Conservation (phyloP, 2,113 vertebrate genomes). For the Chlamydotis undulata region DNA sequence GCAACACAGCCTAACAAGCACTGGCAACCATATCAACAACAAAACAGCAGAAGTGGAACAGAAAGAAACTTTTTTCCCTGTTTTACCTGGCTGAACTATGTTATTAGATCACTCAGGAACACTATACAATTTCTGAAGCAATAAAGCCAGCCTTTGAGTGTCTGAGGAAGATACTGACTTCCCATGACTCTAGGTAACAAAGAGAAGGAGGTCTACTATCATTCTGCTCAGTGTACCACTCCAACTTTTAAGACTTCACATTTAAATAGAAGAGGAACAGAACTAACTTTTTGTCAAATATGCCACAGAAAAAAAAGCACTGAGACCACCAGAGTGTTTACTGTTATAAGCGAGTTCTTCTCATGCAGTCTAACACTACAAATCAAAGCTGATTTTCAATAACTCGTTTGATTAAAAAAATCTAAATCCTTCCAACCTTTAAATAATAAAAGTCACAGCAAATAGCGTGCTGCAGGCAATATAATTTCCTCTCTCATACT, state of each 20-base stretch:
- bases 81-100: background rate
- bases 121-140: background rate
- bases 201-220: background rate
- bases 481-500: background rate
- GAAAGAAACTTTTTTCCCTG: background rate
- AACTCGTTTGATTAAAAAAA: background rate
- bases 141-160: background rate
- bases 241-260: background rate
- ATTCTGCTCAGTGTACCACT: background rate
- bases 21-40: background rate
- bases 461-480: background rate
- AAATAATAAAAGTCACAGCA: background rate
- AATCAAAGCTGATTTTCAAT: background rate
- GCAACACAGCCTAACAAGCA: background rate
- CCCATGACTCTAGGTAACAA: background rate
- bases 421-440: background rate
- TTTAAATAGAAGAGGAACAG: background rate
- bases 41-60: background rate
- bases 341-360: background rate
- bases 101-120: background rate
- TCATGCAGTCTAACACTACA: background rate
- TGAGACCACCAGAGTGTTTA: background rate
- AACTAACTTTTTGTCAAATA: background rate
- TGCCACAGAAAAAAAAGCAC: background rate
- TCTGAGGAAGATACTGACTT: background rate